These are phyloP conservation scores for Gila orcuttii DNA, from an alignment of 2,113 vertebrate species.

Conservation along the genomic window DNA sequence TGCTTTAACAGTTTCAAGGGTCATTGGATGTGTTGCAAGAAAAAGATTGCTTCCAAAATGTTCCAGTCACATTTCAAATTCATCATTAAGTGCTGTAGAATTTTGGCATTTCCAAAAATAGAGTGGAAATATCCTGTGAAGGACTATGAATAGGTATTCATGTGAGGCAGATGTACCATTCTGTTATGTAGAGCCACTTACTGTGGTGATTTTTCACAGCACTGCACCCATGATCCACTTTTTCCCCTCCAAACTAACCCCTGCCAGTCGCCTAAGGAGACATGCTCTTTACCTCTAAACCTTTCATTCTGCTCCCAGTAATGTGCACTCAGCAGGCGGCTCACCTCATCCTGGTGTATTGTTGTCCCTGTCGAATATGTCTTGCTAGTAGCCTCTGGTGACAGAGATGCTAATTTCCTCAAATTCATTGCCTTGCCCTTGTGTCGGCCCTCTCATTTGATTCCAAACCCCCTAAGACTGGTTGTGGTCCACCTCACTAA, in stretches of 20 bases:
- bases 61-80: background rate
- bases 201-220: background rate
- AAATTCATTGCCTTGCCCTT: conserved; percentile 12
- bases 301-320: conserved; percentile 9
- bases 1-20: background rate
- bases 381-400: background rate
- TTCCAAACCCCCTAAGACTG: background rate
- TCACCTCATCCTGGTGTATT: conserved; percentile 17
- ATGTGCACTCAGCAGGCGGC: background rate
- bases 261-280: background rate
- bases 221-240: background rate
- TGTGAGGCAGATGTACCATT: background rate
- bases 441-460: background rate
- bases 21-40: background rate
- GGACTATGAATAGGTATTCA: background rate
- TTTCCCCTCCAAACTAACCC: conserved; percentile 35
- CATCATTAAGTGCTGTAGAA: background rate
- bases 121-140: background rate
- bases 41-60: background rate
- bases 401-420: conserved; percentile 24
- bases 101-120: background rate
- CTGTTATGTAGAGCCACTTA: background rate
- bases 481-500: background rate
- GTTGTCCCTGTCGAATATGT: conserved; percentile 17
- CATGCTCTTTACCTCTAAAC: background rate